Percentiles rank a stretch among this genome's conserved stretches.
These are phyloP conservation scores for Eristalis arbustorum DNA, from an alignment of 2,888 invertebrate genomes.

Conservation along the genomic window DNA sequence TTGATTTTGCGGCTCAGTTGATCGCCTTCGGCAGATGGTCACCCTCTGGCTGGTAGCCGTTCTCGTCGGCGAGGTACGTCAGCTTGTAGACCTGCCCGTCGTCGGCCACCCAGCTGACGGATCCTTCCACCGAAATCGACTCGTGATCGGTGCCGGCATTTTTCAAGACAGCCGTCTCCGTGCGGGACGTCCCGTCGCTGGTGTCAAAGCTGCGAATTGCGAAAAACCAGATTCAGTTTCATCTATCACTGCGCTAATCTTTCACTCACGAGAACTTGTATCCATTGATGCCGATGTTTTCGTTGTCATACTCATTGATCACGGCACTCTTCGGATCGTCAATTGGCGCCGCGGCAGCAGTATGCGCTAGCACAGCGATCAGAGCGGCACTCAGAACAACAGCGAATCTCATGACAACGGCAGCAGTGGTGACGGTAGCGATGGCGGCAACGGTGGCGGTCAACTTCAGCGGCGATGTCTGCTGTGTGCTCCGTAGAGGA, in stretches of 20 bases:
- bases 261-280: slow-evolving; percentile 82
- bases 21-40: slow-evolving; percentile 74
- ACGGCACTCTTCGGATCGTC: slow-evolving; percentile 72
- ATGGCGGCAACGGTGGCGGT: not conserved
- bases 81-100: slow-evolving; percentile 83
- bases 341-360: slow-evolving; percentile 72
- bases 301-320: slow-evolving; percentile 76
- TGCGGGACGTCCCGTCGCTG: slow-evolving; percentile 78
- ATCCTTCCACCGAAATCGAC: slow-evolving; percentile 79
- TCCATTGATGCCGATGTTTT: slow-evolving; percentile 82
- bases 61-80: slow-evolving; percentile 77
- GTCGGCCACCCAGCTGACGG: slow-evolving; percentile 82
- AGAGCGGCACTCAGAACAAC: slow-evolving; percentile 76
- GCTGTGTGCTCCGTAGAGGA: slow-evolving; percentile 56
- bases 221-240: slow-evolving; percentile 4
- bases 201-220: slow-evolving; percentile 76
- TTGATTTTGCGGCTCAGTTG: slow-evolving; percentile 5
- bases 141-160: slow-evolving; percentile 78
- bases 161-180: slow-evolving; percentile 77
- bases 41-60: slow-evolving; percentile 76
- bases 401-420: slow-evolving; percentile 74
- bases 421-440: not conserved
- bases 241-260: not conserved
- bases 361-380: slow-evolving; percentile 38
- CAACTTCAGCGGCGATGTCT: slow-evolving; percentile 2